Conservation (phyloP, 2,888 invertebrate genomes). For the Pseudococcus longispinus region DNA sequence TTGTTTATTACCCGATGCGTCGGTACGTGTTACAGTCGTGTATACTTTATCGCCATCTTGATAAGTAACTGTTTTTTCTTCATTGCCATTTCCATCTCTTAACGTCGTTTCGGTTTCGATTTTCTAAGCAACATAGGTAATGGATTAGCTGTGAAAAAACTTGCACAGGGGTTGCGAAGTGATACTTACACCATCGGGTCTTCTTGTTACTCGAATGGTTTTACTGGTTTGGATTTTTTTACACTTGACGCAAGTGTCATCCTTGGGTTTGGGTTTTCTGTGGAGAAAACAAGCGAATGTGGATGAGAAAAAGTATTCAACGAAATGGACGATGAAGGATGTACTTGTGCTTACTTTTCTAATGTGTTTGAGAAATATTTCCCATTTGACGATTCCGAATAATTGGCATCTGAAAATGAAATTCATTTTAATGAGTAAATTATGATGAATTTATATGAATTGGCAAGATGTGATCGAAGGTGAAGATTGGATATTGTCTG, state of each 20-base stretch:
- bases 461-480: neutral
- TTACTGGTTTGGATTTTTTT: neutral
- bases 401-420: conserved; percentile 2
- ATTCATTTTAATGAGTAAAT: neutral
- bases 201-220: neutral
- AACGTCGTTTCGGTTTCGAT: conserved; percentile 15
- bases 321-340: neutral
- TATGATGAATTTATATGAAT: neutral
- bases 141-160: neutral
- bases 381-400: neutral
- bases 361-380: conserved; percentile 15
- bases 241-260: neutral
- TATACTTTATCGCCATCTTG: conserved; percentile 6
- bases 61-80: conserved; percentile 31
- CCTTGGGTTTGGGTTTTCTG: neutral
- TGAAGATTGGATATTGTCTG: neutral
- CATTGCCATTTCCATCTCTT: conserved; percentile 27
- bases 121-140: neutral
- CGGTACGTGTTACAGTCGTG: conserved; percentile 10
- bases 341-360: neutral
- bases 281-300: neutral
- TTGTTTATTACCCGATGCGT: neutral
- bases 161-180: neutral
- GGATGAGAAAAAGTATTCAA: neutral
- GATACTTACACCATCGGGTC: neutral